These are phyloP conservation scores for Crossaster papposus DNA, from an alignment of 53 echinoderm and acorn worm species.

Conservation along the genomic window DNA sequence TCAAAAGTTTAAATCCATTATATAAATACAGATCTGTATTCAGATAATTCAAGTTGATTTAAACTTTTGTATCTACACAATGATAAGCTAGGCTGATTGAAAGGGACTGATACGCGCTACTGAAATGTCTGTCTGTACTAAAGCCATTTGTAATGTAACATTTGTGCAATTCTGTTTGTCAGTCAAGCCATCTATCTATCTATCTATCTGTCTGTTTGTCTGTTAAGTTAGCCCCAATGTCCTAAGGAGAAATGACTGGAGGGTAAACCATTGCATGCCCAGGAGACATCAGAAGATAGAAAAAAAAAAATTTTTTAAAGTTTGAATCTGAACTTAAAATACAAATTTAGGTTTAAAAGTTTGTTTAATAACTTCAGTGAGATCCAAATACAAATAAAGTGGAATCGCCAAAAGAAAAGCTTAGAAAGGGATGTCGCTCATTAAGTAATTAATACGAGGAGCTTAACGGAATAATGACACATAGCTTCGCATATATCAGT, in stretches of 20 bases:
- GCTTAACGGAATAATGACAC: constrained; percentile 26
- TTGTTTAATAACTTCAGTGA: too few relatives aligned
- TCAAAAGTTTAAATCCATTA: not conserved
- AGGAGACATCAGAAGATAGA: too few relatives aligned
- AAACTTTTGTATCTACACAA: too few relatives aligned
- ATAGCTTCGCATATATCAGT: constrained; percentile 5
- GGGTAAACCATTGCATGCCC: too few relatives aligned
- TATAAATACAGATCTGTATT: too few relatives aligned
- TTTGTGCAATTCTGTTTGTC: too few relatives aligned
- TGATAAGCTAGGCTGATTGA: not conserved
- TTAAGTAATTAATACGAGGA: constrained; percentile 45
- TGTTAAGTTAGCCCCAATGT: not conserved
- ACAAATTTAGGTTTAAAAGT: too few relatives aligned
- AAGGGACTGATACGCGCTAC: not conserved
- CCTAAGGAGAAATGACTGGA: too few relatives aligned
- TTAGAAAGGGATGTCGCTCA: constrained; percentile 16
- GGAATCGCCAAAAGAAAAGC: not conserved
- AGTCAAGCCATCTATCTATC: not conserved
- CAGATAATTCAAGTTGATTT: too few relatives aligned
- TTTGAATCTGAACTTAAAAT: too few relatives aligned
- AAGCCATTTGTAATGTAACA: not conserved
- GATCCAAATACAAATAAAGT: not conserved
- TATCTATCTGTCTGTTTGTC: not conserved
- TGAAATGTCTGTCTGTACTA: not conserved
- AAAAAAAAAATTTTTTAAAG: too few relatives aligned